phyloP scores from a whole-genome alignment of 2,113 vertebrate genomes.

The Menura novaehollandiae region DNA sequence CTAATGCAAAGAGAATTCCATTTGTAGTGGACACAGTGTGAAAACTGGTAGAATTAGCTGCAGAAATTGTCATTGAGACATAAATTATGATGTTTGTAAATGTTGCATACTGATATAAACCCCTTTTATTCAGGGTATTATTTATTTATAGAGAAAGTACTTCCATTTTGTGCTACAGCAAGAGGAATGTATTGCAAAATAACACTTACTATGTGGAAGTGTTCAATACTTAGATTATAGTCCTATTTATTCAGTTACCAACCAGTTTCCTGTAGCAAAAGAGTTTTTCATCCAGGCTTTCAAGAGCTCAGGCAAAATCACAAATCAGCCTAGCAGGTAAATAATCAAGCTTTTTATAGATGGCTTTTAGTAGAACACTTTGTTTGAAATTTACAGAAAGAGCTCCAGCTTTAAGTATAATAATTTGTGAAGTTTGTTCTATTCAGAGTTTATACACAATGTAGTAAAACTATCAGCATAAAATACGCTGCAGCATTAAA shows the following conservation, averaged over 20 bases:
- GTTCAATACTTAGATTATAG: not conserved
- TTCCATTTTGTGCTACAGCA: not conserved
- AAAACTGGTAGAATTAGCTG: not conserved
- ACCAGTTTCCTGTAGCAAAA: not conserved
- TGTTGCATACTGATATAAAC: not conserved
- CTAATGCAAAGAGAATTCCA: not conserved
- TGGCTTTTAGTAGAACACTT: conserved; percentile 5
- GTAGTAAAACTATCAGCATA: not conserved
- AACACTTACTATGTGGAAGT: not conserved
- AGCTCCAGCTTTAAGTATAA: not conserved
- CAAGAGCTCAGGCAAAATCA: not conserved
- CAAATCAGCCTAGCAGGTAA: not conserved
- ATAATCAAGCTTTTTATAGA: not conserved
- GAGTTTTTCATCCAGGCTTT: not conserved
- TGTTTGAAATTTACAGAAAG: conserved; percentile 1
- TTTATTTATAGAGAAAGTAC: not conserved
- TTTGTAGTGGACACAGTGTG: not conserved
- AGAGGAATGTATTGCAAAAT: not conserved
- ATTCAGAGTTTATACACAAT: not conserved
- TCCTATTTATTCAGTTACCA: not conserved
- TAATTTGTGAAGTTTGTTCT: not conserved
- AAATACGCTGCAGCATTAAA: not conserved
- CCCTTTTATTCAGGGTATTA: not conserved
- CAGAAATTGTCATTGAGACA: not conserved
- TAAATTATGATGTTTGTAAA: not conserved